A percentile compares a stretch with the other conserved stretches of the same genome.
Evolutionary conservation across 2,888 invertebrate species (phyloP).

Genomic region (Eupithecia abbreviata): DNA sequence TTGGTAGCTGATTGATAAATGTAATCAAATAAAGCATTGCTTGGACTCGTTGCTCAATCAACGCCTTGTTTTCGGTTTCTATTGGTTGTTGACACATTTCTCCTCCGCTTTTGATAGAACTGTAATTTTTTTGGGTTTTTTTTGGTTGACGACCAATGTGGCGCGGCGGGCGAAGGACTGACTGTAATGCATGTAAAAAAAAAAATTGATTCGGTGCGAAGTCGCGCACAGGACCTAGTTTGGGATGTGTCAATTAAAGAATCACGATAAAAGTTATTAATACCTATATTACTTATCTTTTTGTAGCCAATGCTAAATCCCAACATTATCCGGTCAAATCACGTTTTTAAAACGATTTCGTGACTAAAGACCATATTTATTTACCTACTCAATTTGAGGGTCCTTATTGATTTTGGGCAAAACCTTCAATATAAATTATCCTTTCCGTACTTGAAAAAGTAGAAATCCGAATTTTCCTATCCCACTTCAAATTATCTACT

Average conservation of each 20-base stretch:
- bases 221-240: not conserved
- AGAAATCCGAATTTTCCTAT: not conserved
- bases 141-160: too few relatives aligned
- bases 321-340: not conserved
- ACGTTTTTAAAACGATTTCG: not conserved
- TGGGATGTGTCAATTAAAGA: not conserved
- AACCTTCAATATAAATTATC: not conserved
- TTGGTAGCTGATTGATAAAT: not conserved
- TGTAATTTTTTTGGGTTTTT: too few relatives aligned
- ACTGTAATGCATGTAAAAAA: not conserved
- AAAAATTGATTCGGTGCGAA: not conserved
- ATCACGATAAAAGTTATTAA: conserved; percentile 1
- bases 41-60: not conserved
- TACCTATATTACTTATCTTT: not conserved
- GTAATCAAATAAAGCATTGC: not conserved
- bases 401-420: not conserved
- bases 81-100: not conserved
- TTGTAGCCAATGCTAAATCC: not conserved
- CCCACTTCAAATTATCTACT: not conserved
- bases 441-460: not conserved
- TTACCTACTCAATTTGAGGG: conserved; percentile 1
- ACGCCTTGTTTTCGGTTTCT: not conserved
- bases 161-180: too few relatives aligned
- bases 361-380: not conserved
- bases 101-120: too few relatives aligned